phyloP scores from a whole-genome alignment of 2,888 invertebrate genomes.

The Tenodera sinensis region DNA sequence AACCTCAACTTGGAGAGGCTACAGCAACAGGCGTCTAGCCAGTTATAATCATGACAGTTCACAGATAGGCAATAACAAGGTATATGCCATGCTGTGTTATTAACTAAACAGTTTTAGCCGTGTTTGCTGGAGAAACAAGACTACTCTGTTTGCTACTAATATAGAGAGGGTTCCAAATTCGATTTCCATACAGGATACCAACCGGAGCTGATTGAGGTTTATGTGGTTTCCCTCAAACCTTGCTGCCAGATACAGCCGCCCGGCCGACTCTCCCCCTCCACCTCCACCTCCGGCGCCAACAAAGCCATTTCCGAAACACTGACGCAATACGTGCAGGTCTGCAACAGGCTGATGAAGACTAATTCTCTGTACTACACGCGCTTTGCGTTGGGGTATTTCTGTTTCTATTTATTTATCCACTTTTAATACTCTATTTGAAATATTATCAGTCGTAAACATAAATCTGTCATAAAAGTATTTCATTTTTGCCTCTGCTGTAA shows the following conservation, averaged over 20 bases:
- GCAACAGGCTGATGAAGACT: neutral
- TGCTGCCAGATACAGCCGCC: neutral
- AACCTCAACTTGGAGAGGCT: too few relatives aligned
- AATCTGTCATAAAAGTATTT: too few relatives aligned
- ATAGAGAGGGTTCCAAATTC: neutral
- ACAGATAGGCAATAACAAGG: neutral
- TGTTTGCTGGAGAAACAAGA: neutral
- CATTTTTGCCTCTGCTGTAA: too few relatives aligned
- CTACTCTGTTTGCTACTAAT: neutral
- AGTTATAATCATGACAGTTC: too few relatives aligned
- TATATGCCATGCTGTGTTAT: neutral
- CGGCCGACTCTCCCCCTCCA: neutral
- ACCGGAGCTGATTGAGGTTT: neutral
- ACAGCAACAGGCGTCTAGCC: too few relatives aligned
- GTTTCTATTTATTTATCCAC: too few relatives aligned
- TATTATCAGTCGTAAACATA: too few relatives aligned
- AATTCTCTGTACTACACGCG: neutral
- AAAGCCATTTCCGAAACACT: neutral
- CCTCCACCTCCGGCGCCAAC: neutral
- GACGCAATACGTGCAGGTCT: neutral
- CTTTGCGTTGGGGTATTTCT: too few relatives aligned
- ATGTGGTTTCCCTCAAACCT: neutral
- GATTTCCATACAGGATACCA: neutral
- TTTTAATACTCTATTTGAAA: too few relatives aligned
- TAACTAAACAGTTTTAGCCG: neutral